phyloP scores from a whole-genome alignment of 2,797 vertebrate species.

The Argyrosomus regius region DNA sequence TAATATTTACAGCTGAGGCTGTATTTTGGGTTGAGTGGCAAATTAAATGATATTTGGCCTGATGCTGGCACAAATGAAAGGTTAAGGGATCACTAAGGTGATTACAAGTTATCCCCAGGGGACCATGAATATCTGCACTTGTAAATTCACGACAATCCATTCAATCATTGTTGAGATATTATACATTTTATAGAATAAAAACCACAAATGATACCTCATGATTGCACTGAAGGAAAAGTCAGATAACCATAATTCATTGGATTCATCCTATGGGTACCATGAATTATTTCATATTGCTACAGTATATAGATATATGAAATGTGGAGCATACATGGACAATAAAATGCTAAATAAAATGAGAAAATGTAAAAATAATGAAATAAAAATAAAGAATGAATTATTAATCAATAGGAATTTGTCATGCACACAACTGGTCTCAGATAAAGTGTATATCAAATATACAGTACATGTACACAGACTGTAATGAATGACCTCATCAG shows the following conservation, averaged over 20 bases:
- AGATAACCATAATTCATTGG: not conserved
- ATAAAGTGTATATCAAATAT: not conserved
- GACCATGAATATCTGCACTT: not conserved
- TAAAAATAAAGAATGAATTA: not conserved
- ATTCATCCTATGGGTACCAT: not conserved
- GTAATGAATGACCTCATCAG: not conserved
- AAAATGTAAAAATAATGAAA: not conserved
- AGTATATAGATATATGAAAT: not conserved
- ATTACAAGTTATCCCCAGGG: not conserved
- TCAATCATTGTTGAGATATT: not conserved
- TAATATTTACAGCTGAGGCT: too few relatives aligned
- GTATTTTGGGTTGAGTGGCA: not conserved
- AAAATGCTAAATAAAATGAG: not conserved
- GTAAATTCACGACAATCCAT: not conserved
- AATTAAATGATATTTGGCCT: not conserved
- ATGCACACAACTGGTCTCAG: not conserved
- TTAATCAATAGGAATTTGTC: not conserved
- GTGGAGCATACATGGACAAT: not conserved
- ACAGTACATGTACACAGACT: slow-evolving; percentile 1
- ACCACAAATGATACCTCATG: too few relatives aligned
- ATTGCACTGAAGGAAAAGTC: too few relatives aligned
- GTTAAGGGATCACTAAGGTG: not conserved
- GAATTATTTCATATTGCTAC: not conserved
- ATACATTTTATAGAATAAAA: too few relatives aligned
- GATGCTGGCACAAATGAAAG: not conserved